Evolutionary conservation across 2,797 vertebrate genomes (phyloP).

Genomic region (Tarsius wallacei): DNA sequence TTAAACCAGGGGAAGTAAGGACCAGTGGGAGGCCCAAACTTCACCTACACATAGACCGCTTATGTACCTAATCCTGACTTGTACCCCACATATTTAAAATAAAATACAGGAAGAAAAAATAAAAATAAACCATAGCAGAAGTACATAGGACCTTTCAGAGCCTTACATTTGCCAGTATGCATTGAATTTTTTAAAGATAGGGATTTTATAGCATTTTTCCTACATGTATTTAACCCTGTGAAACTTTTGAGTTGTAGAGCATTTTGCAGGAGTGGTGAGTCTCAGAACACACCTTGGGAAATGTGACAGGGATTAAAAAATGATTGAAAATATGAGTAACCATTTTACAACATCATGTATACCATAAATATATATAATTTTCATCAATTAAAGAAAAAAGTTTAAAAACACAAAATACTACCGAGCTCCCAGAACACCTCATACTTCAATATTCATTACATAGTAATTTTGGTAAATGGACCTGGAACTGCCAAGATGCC

Average conservation of each 20-base stretch:
- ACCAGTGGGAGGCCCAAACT: no score
- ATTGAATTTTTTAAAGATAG: constrained; percentile 14
- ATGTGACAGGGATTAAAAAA: constrained; percentile 36
- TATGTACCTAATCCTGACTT: no score
- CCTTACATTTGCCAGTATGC: constrained; percentile 50
- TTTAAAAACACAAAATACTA: not conserved
- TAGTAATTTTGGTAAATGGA: not conserved
- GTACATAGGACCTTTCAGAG: not conserved
- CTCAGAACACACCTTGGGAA: constrained; percentile 32
- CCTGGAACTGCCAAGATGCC: not conserved
- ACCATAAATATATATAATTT: not conserved
- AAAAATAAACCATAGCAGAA: no score
- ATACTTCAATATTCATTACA: not conserved
- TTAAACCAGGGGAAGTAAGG: no score
- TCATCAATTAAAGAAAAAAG: not conserved
- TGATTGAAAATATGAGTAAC: constrained; percentile 45
- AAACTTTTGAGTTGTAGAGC: constrained; percentile 20
- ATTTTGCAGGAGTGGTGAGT: not conserved
- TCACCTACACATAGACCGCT: no score
- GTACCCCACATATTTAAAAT: no score
- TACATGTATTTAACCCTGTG: constrained; percentile 22
- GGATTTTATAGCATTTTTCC: not conserved
- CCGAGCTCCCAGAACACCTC: not conserved
- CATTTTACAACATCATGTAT: not conserved
- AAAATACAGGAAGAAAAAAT: no score